Evolutionary conservation across 2,797 vertebrate genomes (phyloP).

Genomic region (Pygocentrus nattereri): DNA sequence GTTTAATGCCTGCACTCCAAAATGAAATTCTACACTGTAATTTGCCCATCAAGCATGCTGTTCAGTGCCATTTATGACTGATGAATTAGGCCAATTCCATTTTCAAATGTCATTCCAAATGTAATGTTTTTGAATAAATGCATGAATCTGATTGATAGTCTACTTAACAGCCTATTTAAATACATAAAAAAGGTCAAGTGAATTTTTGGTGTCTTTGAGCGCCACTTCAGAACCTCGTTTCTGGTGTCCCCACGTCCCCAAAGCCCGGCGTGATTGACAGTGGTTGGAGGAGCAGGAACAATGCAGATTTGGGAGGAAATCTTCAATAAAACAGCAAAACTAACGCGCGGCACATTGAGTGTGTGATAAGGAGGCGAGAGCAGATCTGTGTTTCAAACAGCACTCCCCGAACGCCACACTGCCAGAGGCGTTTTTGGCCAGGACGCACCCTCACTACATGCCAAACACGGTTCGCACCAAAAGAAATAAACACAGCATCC

Average conservation of each 20-base stretch:
- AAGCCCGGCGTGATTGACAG: constrained; percentile 50
- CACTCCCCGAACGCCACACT: constrained; percentile 56
- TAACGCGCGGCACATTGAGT: constrained; percentile 57
- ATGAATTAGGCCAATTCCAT: neutral
- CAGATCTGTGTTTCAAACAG: constrained; percentile 58
- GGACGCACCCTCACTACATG: constrained; percentile 54
- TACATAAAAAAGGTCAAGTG: constrained; percentile 49
- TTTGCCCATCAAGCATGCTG: neutral
- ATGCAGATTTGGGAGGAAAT: constrained; percentile 59
- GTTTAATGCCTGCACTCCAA: neutral
- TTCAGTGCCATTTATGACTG: neutral
- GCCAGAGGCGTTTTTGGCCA: constrained; percentile 59
- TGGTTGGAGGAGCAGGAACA: constrained; percentile 43
- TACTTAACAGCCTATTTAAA: constrained; percentile 26
- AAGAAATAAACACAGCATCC: constrained; percentile 59
- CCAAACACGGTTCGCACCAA: constrained; percentile 64
- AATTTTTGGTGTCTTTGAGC: constrained; percentile 45
- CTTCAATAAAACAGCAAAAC: constrained; percentile 62
- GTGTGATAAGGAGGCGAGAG: constrained; percentile 62
- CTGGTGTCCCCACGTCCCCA: constrained; percentile 17
- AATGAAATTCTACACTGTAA: neutral
- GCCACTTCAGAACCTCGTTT: constrained; percentile 48
- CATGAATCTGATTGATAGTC: constrained; percentile 17
- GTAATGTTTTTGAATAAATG: neutral
- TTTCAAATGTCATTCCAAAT: constrained; percentile 7